phyloP scores from a whole-genome alignment of 2,888 invertebrate species.

The Eupithecia insigniata region DNA sequence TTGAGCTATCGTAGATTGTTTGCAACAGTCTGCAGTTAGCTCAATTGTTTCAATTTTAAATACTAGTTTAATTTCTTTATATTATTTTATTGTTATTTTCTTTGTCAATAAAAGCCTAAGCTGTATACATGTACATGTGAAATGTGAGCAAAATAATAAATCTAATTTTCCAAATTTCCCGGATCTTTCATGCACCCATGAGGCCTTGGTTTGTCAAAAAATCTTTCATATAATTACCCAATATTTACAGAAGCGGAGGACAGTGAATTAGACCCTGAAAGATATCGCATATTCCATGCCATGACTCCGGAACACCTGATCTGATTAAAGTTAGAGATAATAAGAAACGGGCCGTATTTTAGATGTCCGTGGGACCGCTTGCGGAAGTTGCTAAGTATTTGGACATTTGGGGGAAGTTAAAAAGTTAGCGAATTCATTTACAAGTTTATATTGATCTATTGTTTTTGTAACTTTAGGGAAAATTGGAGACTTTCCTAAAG shows the following conservation, averaged over 20 bases:
- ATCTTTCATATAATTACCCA: neutral
- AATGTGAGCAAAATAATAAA: too few species aligned
- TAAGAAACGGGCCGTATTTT: slow-evolving; percentile 24
- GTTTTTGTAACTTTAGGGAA: slow-evolving; percentile 5
- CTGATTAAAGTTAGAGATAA: slow-evolving; percentile 57
- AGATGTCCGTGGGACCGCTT: neutral
- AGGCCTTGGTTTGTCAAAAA: too few species aligned
- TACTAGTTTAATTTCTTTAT: too few species aligned
- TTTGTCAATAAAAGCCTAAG: too few species aligned
- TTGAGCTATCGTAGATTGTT: too few species aligned
- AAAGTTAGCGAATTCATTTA: neutral
- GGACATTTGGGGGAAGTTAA: slow-evolving; percentile 6
- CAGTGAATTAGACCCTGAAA: neutral
- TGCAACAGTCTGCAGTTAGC: too few species aligned
- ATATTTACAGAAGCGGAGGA: neutral
- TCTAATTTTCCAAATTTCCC: too few species aligned
- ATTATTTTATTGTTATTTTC: too few species aligned
- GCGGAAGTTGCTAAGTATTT: slow-evolving; percentile 9
- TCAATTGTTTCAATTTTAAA: too few species aligned
- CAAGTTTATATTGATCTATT: slow-evolving; percentile 12
- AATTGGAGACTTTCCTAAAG: neutral
- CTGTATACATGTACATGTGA: too few species aligned
- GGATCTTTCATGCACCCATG: too few species aligned
- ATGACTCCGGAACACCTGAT: slow-evolving; percentile 49
- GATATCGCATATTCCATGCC: slow-evolving; percentile 37